Evolutionary conservation across 2,113 vertebrate species (phyloP).

Genomic region (Chrysemys picta): DNA sequence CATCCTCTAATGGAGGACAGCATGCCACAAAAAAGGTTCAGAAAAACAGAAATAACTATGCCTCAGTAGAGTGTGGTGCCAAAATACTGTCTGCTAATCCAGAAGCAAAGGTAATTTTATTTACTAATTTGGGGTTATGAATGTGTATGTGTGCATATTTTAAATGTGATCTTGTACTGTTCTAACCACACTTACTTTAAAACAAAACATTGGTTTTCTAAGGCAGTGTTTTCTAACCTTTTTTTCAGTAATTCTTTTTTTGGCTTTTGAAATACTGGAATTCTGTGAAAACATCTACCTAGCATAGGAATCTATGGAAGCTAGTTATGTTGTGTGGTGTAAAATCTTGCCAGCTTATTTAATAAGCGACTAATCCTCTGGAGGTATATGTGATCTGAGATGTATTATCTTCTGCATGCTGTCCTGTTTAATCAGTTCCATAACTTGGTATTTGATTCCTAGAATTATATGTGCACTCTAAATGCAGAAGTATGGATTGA

Average conservation of each 20-base stretch:
- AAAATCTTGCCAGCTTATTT: not conserved
- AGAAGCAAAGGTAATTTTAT: conserved; percentile 92
- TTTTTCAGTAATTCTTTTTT: not conserved
- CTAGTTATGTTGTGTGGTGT: not conserved
- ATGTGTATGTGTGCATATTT: not conserved
- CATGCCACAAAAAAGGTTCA: conserved; percentile 94
- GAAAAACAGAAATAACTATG: conserved; percentile 99
- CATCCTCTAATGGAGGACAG: conserved; percentile 86
- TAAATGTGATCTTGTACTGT: not conserved
- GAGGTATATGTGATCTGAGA: not conserved
- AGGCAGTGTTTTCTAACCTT: not conserved
- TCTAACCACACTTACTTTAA: not conserved
- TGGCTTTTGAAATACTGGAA: not conserved
- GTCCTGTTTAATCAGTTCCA: not conserved
- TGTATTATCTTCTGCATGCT: not conserved
- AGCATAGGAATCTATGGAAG: not conserved
- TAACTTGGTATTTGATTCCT: not conserved
- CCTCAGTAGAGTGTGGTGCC: conserved; percentile 97
- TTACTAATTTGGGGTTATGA: not conserved
- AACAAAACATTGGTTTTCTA: not conserved
- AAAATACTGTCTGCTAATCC: conserved; percentile 97
- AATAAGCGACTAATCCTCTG: not conserved
- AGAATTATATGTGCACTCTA: not conserved
- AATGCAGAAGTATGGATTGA: not conserved
- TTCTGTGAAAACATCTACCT: not conserved